phyloP scores from a whole-genome alignment of 1,140 invertebrate species.

The Belonocnema kinseyi region DNA sequence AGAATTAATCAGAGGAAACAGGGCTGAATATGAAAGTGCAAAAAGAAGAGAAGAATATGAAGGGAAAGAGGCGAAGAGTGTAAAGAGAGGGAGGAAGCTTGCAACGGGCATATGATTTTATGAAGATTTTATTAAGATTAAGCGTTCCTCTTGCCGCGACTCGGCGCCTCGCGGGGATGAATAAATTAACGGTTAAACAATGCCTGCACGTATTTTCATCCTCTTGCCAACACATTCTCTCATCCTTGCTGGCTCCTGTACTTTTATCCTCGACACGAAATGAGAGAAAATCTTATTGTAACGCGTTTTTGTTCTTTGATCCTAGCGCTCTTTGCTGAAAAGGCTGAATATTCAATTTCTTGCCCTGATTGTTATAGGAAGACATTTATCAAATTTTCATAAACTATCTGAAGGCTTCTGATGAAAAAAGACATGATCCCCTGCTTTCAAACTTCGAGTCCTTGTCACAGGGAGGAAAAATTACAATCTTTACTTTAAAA shows the following conservation, averaged over 20 bases:
- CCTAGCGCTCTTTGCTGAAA: neutral
- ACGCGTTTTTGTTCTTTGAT: neutral
- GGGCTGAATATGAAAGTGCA: conserved; percentile 21
- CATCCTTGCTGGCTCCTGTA: neutral
- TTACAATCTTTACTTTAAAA: neutral
- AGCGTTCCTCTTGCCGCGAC: conserved; percentile 31
- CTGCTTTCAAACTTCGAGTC: neutral
- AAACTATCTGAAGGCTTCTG: neutral
- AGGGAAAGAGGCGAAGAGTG: conserved; percentile 17
- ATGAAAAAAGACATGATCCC: neutral
- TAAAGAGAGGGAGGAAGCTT: conserved; percentile 27
- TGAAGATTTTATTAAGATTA: conserved; percentile 32
- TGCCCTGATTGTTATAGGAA: neutral
- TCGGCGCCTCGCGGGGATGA: conserved; percentile 39
- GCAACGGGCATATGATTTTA: conserved; percentile 30
- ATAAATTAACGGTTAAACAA: conserved; percentile 53
- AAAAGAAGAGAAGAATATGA: conserved; percentile 21
- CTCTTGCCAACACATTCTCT: conserved; percentile 15
- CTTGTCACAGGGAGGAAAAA: neutral
- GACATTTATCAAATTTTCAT: neutral
- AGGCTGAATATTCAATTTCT: conserved; percentile 1
- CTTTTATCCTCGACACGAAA: neutral
- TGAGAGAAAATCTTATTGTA: conserved; percentile 27
- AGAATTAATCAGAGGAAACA: conserved; percentile 28
- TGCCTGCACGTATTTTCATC: conserved; percentile 43